phyloP scores from a whole-genome alignment of 2,888 invertebrate species.

The Chymomyza caudatula region DNA sequence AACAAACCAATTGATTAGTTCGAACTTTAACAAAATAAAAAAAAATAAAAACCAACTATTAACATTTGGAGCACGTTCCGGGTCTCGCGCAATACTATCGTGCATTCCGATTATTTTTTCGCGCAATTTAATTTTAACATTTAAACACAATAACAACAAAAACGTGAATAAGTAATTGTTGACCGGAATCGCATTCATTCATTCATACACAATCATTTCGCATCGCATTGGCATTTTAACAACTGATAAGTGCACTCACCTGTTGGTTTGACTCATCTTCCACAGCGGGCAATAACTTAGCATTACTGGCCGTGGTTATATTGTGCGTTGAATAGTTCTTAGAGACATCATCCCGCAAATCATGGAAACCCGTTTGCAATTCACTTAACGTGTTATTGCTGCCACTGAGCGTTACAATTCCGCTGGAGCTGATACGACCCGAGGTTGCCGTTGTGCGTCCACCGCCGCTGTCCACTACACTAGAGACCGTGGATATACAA shows the following conservation, averaged over 20 bases:
- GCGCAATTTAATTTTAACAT: constrained; percentile 30
- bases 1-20: constrained; percentile 38
- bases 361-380: constrained; percentile 74
- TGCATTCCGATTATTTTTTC: constrained; percentile 31
- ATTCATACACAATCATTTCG: constrained; percentile 17
- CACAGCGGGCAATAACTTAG: constrained; percentile 70
- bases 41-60: too few species aligned
- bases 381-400: constrained; percentile 76
- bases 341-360: constrained; percentile 57
- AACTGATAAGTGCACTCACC: constrained; percentile 58
- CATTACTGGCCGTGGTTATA: constrained; percentile 76
- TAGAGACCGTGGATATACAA: constrained; percentile 72
- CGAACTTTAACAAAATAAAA: constrained; percentile 23
- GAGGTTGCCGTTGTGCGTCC: constrained; percentile 75
- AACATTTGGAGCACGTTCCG: constrained; percentile 43
- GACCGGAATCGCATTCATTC: constrained; percentile 20
- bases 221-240: constrained; percentile 15
- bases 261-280: constrained; percentile 77
- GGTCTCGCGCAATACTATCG: not conserved
- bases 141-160: constrained; percentile 12
- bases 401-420: constrained; percentile 73
- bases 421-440: constrained; percentile 74
- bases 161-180: constrained; percentile 52
- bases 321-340: constrained; percentile 74
- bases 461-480: constrained; percentile 61